Evolutionary conservation across 2,888 invertebrate species (phyloP).

Genomic region (Yponomeuta cagnagella): DNA sequence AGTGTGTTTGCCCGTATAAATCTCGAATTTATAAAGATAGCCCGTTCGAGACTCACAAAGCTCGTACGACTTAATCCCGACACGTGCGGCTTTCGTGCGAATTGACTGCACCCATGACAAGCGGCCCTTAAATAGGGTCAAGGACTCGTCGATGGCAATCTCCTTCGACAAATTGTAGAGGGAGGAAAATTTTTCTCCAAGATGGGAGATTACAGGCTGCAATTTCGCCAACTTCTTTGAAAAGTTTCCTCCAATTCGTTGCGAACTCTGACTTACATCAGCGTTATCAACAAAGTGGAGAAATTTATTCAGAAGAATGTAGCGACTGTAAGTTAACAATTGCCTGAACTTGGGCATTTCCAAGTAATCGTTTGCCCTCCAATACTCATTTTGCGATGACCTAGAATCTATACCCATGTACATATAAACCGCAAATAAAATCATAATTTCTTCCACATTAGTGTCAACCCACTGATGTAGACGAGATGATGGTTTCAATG

Average conservation of each 20-base stretch:
- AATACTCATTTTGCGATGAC: constrained; percentile 22
- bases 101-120: constrained; percentile 24
- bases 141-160: constrained; percentile 25
- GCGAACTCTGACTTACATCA: constrained; percentile 15
- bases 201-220: constrained; percentile 7
- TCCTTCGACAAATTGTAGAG: constrained; percentile 10
- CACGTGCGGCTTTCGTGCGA: constrained; percentile 22
- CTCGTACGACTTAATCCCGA: constrained; percentile 27
- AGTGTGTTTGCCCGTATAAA: constrained; percentile 19
- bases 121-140: constrained; percentile 26
- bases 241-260: constrained; percentile 16
- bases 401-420: constrained; percentile 24
- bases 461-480: constrained; percentile 23
- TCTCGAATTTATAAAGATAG: constrained; percentile 19
- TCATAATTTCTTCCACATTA: constrained; percentile 22
- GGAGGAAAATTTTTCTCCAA: not conserved
- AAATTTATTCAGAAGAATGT: constrained; percentile 23
- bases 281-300: constrained; percentile 23
- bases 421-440: constrained; percentile 24
- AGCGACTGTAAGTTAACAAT: constrained; percentile 23
- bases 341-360: constrained; percentile 21
- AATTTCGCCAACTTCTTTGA: constrained; percentile 21
- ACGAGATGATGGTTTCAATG: constrained; percentile 20
- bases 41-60: constrained; percentile 25
- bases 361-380: constrained; percentile 18